Conservation (phyloP, 1,140 invertebrate species). For the Neelides sp. region DNA sequence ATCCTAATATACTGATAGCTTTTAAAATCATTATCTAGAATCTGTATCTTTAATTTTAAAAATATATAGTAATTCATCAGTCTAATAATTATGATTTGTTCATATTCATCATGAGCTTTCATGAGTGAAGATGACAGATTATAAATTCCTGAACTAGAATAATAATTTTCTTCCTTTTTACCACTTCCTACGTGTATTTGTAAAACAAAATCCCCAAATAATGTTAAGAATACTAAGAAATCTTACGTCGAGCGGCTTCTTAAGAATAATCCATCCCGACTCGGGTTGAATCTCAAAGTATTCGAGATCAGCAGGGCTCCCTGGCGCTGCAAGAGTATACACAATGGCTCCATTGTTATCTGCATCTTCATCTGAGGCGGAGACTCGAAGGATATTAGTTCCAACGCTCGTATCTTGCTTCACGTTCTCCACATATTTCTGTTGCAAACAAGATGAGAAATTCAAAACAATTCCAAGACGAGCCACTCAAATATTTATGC, state of each 20-base stretch:
- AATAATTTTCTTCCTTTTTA: no score
- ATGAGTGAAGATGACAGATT: no score
- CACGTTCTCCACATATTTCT: conserved; percentile 94
- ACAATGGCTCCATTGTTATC: conserved; percentile 90
- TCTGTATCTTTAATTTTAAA: no score
- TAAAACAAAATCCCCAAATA: no score
- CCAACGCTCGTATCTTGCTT: conserved; percentile 92
- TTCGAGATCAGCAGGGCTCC: conserved; percentile 70
- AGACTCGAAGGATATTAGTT: conserved; percentile 83
- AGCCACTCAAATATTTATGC: no score
- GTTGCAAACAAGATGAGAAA: conserved; percentile 35
- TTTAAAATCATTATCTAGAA: no score
- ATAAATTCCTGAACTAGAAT: no score
- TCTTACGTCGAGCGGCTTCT: conserved; percentile 91
- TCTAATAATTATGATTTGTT: no score
- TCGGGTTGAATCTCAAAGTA: conserved; percentile 92
- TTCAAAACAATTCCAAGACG: not conserved
- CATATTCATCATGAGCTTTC: no score
- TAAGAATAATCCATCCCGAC: conserved; percentile 87
- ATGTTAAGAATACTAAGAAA: not conserved
- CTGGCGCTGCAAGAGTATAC: conserved; percentile 75
- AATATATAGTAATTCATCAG: no score
- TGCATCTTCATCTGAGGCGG: conserved; percentile 87
- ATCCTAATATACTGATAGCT: no score
- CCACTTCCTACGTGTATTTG: no score